These are phyloP conservation scores for Galendromus occidentalis DNA, from an alignment of 1,140 invertebrate genomes.

Conservation along the genomic window DNA sequence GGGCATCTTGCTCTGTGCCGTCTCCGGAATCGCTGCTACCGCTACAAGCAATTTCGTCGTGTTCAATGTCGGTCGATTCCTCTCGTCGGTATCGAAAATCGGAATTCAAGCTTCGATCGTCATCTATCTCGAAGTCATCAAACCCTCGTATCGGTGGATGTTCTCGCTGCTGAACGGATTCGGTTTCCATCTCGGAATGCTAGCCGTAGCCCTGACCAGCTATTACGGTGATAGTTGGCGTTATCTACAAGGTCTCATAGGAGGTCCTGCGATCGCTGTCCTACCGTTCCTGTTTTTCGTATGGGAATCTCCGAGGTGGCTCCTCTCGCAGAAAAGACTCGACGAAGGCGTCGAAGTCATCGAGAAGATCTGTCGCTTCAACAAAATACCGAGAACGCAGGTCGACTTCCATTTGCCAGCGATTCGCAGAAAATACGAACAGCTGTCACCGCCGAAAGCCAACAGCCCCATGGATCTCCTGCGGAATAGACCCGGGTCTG, in stretches of 20 bases:
- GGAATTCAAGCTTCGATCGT: constrained; percentile 1
- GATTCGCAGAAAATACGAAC: background rate
- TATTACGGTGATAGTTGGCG: background rate
- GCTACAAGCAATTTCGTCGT: background rate
- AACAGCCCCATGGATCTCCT: background rate
- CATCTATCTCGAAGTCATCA: background rate
- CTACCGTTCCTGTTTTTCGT: background rate
- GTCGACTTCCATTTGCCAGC: background rate
- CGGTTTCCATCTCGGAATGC: background rate
- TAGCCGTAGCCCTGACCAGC: background rate
- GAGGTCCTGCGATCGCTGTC: background rate
- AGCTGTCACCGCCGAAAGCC: background rate
- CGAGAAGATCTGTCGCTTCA: background rate
- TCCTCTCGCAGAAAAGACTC: background rate
- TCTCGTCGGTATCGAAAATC: constrained; percentile 4
- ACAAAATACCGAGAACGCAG: background rate
- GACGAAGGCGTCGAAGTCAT: background rate
- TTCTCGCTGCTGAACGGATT: background rate
- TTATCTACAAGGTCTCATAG: background rate
- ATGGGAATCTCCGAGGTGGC: background rate
- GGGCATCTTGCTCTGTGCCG: background rate
- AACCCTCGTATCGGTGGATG: background rate
- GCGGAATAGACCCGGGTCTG: background rate
- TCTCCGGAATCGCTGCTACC: background rate
- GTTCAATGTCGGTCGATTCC: background rate